Evolutionary conservation across 2,113 vertebrate genomes (phyloP), one percentile per base, ranked within the genome.

Genomic region (Grammomys surdaster): DNA sequence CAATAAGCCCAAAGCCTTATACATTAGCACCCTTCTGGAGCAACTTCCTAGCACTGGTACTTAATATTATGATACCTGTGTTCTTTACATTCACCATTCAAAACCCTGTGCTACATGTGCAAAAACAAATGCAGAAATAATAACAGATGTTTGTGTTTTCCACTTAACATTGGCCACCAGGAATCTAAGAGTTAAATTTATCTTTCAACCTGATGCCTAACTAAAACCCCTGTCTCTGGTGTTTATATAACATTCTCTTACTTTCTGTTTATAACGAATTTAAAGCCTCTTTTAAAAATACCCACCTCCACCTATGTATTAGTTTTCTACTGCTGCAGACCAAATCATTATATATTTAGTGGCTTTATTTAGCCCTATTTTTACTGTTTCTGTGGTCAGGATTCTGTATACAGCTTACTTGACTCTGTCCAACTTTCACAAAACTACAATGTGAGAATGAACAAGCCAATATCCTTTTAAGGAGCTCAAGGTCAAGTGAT

Each of bases 111-210:
- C 60, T 72, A 72, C 36, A 33, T 20, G 69, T 67, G 43, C 33
- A 82, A 82, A 81, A 67, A 43, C 17, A 51, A 88, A 46, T 63
- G 19, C 26, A 54, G 43, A 77, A 77, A 54, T 54, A 54, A 24
- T 33, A 31, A 60, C 20, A 77, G 12, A 80, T 90, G 43, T 24
- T 26, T 12, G 28, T 76, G 36, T 81, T 70, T 89, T 43, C 51
- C 73, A 36, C 48, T 87, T 87, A 54, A 88, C 72, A 76, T 43
- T 92, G 40, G 17, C 67, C 80, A 94, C 13, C 19, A 82, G 11
- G 67, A 88, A 54, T 92, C 43, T 92, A 51, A 63, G 40, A 63
- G 51, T 94, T 54, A 81, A 85, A 95, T 90, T 51, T 89, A 48
- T 78, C 14, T 86, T 89, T 89, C 65, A 91, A 24, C 43, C 58